Evolutionary conservation across 2,113 vertebrate species (phyloP).

Genomic region (Trichechus manatus): DNA sequence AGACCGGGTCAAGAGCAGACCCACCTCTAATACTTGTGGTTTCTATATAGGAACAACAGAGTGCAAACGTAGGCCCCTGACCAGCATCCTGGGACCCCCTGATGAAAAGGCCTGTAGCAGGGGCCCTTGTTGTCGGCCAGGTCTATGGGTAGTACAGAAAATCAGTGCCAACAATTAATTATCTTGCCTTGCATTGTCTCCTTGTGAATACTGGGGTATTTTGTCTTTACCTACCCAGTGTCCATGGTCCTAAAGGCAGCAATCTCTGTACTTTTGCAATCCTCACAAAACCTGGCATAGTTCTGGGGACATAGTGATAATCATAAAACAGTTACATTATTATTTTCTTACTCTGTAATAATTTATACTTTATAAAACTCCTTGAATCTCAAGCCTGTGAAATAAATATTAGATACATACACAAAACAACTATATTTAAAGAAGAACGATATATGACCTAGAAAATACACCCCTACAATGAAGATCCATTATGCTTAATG

Average conservation of each 20-base stretch:
- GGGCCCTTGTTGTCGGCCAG: accelerated
- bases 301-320: not conserved
- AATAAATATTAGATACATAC: not conserved
- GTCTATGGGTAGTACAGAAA: not conserved
- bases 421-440: not conserved
- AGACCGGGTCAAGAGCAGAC: not conserved
- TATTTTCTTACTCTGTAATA: not conserved
- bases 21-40: not conserved
- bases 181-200: not conserved
- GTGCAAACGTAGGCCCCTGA: not conserved
- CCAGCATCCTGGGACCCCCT: not conserved
- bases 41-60: not conserved
- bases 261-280: not conserved
- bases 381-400: not conserved
- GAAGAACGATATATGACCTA: not conserved
- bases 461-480: not conserved
- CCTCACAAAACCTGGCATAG: not conserved
- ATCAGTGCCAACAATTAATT: not conserved
- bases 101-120: not conserved
- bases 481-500: not conserved
- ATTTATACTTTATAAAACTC: not conserved
- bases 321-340: not conserved
- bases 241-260: not conserved
- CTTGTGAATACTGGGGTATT: not conserved
- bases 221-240: not conserved